These are phyloP conservation scores for Orchesellides sinensis DNA, from an alignment of 2,888 invertebrate genomes.

Conservation along the genomic window DNA sequence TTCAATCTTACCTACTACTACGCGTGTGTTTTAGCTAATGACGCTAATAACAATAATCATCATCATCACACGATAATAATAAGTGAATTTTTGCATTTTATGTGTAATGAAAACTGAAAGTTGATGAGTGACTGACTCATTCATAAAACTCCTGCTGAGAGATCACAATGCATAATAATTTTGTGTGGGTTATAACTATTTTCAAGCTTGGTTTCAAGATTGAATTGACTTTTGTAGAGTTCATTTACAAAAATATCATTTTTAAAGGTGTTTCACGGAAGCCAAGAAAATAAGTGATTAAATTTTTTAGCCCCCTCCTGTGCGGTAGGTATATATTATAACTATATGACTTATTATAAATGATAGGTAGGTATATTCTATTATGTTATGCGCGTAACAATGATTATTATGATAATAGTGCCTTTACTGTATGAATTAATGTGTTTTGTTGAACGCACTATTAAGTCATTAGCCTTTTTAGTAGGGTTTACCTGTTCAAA, in stretches of 20 bases:
- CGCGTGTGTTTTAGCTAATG: neutral
- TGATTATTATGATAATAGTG: neutral
- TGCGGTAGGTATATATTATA: neutral
- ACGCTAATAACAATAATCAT: neutral
- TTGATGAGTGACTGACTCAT: too few species aligned
- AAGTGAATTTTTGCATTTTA: too few species aligned
- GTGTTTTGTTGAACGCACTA: too few species aligned
- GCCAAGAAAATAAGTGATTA: too few species aligned
- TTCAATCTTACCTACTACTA: neutral
- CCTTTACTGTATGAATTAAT: neutral
- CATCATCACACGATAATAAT: neutral
- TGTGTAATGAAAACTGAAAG: too few species aligned
- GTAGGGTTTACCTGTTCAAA: too few species aligned
- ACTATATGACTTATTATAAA: neutral
- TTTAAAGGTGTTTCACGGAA: too few species aligned
- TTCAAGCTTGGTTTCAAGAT: neutral
- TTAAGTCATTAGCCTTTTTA: conserved; percentile 10
- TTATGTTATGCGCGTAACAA: neutral
- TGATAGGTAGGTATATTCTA: too few species aligned
- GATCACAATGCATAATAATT: neutral
- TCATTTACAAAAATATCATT: too few species aligned
- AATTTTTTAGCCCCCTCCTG: too few species aligned
- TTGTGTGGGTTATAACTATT: neutral
- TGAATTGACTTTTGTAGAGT: too few species aligned
- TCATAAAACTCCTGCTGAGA: neutral